Percentiles rank a stretch among this genome's conserved stretches.
Conservation (phyloP, 2,113 vertebrate genomes). For the Prochilodus magdalenae region DNA sequence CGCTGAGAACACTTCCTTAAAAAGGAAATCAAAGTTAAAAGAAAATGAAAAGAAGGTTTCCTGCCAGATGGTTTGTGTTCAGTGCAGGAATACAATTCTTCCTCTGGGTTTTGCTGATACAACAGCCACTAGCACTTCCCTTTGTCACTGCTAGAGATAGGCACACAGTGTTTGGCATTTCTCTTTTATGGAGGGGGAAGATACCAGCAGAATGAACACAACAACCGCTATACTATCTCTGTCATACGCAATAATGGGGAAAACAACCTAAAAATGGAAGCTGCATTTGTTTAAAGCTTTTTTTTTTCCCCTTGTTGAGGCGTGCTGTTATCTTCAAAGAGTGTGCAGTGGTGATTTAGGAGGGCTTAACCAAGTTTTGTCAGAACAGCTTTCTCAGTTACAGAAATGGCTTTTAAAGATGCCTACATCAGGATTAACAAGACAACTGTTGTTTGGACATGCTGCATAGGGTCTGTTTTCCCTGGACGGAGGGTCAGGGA, state of each 20-base stretch:
- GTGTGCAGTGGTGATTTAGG: slow-evolving; percentile 30
- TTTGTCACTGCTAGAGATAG: slow-evolving; percentile 71
- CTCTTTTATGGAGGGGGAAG: slow-evolving; percentile 2
- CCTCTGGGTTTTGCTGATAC: slow-evolving; percentile 77
- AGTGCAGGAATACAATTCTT: slow-evolving; percentile 77
- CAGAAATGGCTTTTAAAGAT: slow-evolving; percentile 36
- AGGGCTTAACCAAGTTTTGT: slow-evolving; percentile 36
- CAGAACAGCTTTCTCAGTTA: slow-evolving; percentile 34
- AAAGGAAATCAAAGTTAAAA: slow-evolving; percentile 78
- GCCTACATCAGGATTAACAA: slow-evolving; percentile 42
- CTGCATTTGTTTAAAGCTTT: slow-evolving; percentile 3
- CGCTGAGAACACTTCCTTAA: slow-evolving; percentile 64
- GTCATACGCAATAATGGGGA: slow-evolving; percentile 21
- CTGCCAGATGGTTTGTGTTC: slow-evolving; percentile 83
- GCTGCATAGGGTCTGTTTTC: slow-evolving; percentile 39
- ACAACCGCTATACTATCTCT: not conserved
- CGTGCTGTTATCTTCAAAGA: slow-evolving; percentile 25
- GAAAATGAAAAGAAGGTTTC: slow-evolving; percentile 78
- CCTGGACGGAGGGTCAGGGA: slow-evolving; percentile 33
- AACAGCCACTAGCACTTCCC: slow-evolving; percentile 74
- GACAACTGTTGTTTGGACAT: slow-evolving; percentile 32
- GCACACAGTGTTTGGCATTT: slow-evolving; percentile 27
- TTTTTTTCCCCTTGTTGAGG: not conserved
- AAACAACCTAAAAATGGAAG: slow-evolving; percentile 16
- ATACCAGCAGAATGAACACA: slow-evolving; percentile 18